Conservation (phyloP, 2,797 vertebrate species). For the Fringilla coelebs region DNA sequence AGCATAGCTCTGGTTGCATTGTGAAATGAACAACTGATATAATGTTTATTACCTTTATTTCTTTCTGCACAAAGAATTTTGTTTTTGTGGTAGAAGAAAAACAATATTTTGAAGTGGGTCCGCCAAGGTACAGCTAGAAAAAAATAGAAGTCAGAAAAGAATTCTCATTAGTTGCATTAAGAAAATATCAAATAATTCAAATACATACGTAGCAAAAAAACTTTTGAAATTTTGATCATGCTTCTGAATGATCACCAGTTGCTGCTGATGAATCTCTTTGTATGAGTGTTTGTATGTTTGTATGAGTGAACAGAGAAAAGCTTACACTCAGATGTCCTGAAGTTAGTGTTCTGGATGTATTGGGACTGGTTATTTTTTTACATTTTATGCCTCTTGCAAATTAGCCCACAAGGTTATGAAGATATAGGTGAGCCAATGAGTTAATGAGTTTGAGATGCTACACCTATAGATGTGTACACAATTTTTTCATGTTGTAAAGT, state of each 20-base stretch:
- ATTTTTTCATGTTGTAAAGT: not conserved
- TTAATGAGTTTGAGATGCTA: not conserved
- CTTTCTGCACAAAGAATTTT: not conserved
- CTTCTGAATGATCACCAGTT: not conserved
- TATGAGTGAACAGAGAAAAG: not conserved
- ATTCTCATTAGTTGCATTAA: not conserved
- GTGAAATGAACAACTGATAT: slow-evolving; percentile 38
- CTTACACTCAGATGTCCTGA: not conserved
- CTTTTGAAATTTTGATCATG: not conserved
- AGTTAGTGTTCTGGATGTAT: not conserved
- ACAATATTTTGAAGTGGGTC: not conserved
- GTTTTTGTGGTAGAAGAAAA: not conserved
- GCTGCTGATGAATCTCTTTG: not conserved
- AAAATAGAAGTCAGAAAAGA: not conserved
- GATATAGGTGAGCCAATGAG: not conserved
- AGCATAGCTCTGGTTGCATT: slow-evolving; percentile 40
- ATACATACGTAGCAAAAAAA: not conserved
- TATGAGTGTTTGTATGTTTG: too few relatives aligned
- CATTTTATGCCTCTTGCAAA: not conserved
- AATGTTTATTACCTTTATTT: not conserved
- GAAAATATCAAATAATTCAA: not conserved
- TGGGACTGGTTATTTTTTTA: not conserved
- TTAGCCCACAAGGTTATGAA: not conserved
- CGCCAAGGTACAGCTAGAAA: not conserved
- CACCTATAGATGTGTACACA: not conserved